Percentiles rank a stretch among this genome's conserved stretches.
phyloP scores from a whole-genome alignment of 2,113 vertebrate genomes.

The Tragelaphus scriptus region DNA sequence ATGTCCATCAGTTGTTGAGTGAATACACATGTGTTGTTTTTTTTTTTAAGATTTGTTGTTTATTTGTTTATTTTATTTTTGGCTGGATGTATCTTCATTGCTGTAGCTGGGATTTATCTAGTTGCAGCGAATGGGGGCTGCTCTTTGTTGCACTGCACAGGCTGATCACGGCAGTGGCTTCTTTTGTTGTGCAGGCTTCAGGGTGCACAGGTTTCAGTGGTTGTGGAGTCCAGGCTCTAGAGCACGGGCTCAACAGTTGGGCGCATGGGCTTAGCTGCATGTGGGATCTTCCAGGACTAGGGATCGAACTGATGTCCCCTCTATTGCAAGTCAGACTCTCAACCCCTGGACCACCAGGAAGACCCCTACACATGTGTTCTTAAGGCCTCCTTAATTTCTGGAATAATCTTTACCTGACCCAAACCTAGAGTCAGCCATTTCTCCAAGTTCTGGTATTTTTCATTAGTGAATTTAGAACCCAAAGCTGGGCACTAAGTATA shows the following conservation, averaged over 20 bases:
- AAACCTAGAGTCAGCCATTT: background rate
- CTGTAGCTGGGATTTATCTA: background rate
- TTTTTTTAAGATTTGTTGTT: background rate
- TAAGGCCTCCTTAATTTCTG: constrained; percentile 3
- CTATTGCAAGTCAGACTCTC: background rate
- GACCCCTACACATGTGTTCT: background rate
- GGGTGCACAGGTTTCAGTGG: background rate
- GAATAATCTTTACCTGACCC: background rate
- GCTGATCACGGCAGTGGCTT: background rate
- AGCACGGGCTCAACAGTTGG: background rate
- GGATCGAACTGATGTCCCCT: background rate
- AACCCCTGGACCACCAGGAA: background rate
- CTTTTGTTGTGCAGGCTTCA: background rate
- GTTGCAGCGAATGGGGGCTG: background rate
- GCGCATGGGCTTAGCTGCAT: background rate
- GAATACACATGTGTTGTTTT: background rate
- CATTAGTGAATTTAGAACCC: constrained; percentile 26
- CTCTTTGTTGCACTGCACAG: background rate
- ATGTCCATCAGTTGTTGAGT: background rate
- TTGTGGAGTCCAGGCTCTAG: background rate
- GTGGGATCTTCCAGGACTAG: background rate
- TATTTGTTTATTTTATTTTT: background rate
- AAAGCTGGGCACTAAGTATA: background rate
- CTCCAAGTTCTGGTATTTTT: background rate
- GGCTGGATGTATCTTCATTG: background rate